Conservation (phyloP, 2,113 vertebrate species). For the Nestor notabilis region DNA sequence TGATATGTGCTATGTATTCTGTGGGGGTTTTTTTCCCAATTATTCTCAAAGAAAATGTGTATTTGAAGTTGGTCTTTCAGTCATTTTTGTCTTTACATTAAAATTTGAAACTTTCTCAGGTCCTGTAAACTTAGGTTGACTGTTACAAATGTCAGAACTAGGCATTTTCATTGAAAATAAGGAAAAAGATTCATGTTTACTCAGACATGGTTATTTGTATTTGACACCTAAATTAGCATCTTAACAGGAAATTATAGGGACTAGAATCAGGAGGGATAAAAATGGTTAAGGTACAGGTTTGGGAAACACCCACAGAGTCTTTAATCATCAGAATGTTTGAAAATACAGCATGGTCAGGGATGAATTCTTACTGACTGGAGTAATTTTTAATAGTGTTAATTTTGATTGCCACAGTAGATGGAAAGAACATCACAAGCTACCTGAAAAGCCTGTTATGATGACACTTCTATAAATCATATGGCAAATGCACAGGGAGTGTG, state of each 20-base stretch:
- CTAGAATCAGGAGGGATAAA: background rate
- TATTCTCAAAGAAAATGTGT: background rate
- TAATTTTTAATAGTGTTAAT: background rate
- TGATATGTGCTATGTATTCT: background rate
- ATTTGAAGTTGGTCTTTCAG: background rate
- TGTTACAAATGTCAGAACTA: background rate
- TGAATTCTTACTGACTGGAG: background rate
- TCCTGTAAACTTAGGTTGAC: background rate
- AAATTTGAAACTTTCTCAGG: background rate
- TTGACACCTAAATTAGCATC: background rate
- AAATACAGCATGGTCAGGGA: background rate
- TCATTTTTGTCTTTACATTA: background rate
- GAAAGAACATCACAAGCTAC: background rate
- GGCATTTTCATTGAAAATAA: background rate
- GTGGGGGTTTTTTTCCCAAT: background rate
- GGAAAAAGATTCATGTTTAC: background rate
- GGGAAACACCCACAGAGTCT: background rate
- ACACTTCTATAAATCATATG: background rate
- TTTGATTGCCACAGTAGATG: background rate
- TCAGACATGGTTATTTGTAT: background rate
- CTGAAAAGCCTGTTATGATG: background rate
- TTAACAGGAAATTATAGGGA: background rate
- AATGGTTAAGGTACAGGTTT: background rate
- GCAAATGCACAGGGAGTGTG: background rate
- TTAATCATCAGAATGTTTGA: background rate